Conservation (phyloP, 2,797 vertebrate genomes). For the Hydrolagus colliei region DNA sequence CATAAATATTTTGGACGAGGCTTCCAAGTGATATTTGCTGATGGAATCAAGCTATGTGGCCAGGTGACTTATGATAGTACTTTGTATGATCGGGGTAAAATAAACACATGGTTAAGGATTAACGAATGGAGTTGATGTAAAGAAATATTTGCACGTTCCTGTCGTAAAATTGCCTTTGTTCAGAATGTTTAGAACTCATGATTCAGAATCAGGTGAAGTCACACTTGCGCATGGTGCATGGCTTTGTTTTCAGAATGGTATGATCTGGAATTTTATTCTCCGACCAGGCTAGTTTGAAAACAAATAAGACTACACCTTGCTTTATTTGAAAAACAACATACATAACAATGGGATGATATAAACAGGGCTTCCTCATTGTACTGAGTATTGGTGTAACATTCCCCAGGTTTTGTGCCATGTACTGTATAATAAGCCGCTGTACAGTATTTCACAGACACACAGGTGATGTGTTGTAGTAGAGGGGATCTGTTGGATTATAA, state of each 20-base stretch:
- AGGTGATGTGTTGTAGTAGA: neutral
- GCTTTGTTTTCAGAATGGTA: neutral
- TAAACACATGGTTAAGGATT: no score
- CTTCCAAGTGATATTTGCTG: no score
- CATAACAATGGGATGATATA: neutral
- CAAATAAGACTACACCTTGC: neutral
- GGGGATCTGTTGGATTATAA: neutral
- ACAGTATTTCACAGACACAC: neutral
- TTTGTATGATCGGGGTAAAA: no score
- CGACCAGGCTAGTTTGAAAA: neutral
- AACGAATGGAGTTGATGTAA: no score
- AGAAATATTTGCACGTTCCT: no score
- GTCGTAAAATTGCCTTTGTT: no score
- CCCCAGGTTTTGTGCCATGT: no score
- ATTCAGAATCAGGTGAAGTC: neutral
- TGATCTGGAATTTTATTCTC: neutral
- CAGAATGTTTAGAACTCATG: neutral
- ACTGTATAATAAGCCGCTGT: no score
- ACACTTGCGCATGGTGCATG: no score
- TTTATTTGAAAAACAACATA: neutral
- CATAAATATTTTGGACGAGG: no score
- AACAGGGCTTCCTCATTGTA: neutral
- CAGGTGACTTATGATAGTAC: no score
- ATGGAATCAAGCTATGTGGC: no score
- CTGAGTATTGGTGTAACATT: neutral